phyloP scores from a whole-genome alignment of 2,888 invertebrate genomes.

The Volucella bombylans region DNA sequence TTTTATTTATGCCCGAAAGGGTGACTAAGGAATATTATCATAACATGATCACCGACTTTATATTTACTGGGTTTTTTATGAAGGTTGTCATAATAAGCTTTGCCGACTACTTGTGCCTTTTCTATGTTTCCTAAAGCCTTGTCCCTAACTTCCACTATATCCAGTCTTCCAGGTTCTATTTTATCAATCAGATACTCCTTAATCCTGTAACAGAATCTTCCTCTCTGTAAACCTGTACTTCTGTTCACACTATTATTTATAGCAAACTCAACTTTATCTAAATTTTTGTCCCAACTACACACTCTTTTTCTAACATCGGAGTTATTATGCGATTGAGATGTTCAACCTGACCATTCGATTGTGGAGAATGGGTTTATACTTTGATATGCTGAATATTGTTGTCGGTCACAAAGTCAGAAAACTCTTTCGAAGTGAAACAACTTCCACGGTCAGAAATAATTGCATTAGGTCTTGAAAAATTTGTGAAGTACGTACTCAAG shows the following conservation, averaged over 20 bases:
- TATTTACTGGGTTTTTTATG: constrained; percentile 43
- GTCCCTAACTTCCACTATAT: constrained; percentile 11
- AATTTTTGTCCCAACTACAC: constrained; percentile 47
- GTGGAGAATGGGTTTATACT: constrained; percentile 39
- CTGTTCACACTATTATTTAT: constrained; percentile 43
- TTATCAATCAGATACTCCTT: constrained; percentile 47
- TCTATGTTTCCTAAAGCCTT: constrained; percentile 2
- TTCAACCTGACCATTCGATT: constrained; percentile 43
- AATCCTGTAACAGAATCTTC: constrained; percentile 62
- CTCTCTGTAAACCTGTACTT: constrained; percentile 44
- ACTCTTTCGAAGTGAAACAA: constrained; percentile 49
- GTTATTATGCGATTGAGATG: constrained; percentile 30
- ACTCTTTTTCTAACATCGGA: constrained; percentile 39
- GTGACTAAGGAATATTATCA: constrained; percentile 47
- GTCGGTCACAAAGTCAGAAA: constrained; percentile 11
- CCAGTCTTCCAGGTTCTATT: background rate
- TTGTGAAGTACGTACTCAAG: constrained; percentile 28
- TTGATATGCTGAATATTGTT: constrained; percentile 51
- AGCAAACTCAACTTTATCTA: constrained; percentile 25
- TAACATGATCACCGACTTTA: constrained; percentile 64
- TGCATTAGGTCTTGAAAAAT: constrained; percentile 24
- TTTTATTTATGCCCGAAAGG: constrained; percentile 49
- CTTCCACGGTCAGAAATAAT: constrained; percentile 43
- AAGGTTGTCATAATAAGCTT: constrained; percentile 37
- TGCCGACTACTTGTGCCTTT: constrained; percentile 25